Conservation (phyloP, 2,888 invertebrate species). For the Caenorhabditis sinica region DNA sequence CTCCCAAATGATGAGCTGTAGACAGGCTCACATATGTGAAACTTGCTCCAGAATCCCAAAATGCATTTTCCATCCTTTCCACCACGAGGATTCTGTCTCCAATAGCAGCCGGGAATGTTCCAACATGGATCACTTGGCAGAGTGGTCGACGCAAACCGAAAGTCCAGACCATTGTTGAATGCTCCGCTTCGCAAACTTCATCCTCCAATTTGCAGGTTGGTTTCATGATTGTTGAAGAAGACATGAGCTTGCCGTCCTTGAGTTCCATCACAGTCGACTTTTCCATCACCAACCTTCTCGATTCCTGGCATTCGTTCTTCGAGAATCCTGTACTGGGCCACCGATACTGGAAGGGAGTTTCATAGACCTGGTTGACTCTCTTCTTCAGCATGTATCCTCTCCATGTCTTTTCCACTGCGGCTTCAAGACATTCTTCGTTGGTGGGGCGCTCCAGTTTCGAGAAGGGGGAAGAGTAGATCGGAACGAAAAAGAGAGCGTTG, state of each 20-base stretch:
- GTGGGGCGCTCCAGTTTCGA: not conserved
- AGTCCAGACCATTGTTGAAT: not conserved
- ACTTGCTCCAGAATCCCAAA: conserved; percentile 9
- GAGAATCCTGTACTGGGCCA: conserved; percentile 10
- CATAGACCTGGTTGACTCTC: not conserved
- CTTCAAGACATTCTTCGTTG: not conserved
- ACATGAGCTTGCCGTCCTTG: not conserved
- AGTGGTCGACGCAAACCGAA: not conserved
- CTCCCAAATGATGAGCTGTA: not conserved
- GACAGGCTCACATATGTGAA: not conserved
- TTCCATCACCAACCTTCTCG: not conserved
- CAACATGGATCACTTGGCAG: not conserved
- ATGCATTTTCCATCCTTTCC: conserved; percentile 6
- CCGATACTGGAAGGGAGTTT: not conserved
- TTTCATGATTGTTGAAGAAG: not conserved
- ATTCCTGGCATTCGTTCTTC: not conserved
- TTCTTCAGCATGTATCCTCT: not conserved
- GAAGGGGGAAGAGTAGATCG: not conserved
- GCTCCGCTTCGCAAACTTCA: not conserved
- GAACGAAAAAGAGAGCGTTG: not conserved
- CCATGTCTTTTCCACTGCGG: not conserved
- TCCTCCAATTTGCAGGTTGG: not conserved
- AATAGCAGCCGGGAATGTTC: not conserved
- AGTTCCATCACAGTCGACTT: not conserved
- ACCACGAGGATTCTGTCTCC: conserved; percentile 17